A percentile compares a stretch with the other conserved stretches of the same genome.
These are phyloP conservation scores for Strigamia transsilvanica DNA, from an alignment of 2,888 invertebrate species.

Conservation along the genomic window DNA sequence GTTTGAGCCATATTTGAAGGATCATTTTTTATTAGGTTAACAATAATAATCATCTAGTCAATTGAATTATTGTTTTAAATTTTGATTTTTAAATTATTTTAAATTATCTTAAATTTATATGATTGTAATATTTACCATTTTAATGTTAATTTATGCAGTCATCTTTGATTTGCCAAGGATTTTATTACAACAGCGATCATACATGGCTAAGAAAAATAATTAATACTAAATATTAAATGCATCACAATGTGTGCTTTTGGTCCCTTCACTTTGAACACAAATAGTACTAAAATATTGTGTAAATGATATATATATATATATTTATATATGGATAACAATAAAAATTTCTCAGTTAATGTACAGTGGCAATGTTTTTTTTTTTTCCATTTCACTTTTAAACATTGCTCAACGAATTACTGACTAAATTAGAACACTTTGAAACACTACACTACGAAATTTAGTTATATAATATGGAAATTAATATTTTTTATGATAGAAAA, in stretches of 20 bases:
- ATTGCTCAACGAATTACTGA: not conserved
- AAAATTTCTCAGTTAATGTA: not conserved
- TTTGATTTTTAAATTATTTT: not conserved
- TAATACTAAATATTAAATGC: slow-evolving; percentile 3
- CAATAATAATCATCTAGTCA: slow-evolving; percentile 12
- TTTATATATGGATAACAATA: not conserved
- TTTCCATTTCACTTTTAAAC: not conserved
- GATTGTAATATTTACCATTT: not conserved
- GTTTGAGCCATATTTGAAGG: not conserved
- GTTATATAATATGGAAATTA: too few species aligned
- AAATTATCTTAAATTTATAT: not conserved
- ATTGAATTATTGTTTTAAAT: not conserved
- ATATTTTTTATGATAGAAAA: too few species aligned
- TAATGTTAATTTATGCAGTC: not conserved
- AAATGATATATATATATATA: not conserved
- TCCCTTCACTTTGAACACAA: not conserved
- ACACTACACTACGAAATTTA: too few species aligned
- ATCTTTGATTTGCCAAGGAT: slow-evolving; percentile 18
- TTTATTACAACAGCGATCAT: slow-evolving; percentile 7
- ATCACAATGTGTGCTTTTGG: slow-evolving; percentile 5
- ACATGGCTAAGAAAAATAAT: slow-evolving; percentile 10
- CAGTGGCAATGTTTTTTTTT: not conserved
- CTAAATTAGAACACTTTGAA: too few species aligned
- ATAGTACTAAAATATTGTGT: not conserved
- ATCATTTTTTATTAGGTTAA: not conserved